A percentile compares a stretch with the other conserved stretches of the same genome.
Evolutionary conservation across 2,797 vertebrate species (phyloP).

Genomic region (Sebastes minor): DNA sequence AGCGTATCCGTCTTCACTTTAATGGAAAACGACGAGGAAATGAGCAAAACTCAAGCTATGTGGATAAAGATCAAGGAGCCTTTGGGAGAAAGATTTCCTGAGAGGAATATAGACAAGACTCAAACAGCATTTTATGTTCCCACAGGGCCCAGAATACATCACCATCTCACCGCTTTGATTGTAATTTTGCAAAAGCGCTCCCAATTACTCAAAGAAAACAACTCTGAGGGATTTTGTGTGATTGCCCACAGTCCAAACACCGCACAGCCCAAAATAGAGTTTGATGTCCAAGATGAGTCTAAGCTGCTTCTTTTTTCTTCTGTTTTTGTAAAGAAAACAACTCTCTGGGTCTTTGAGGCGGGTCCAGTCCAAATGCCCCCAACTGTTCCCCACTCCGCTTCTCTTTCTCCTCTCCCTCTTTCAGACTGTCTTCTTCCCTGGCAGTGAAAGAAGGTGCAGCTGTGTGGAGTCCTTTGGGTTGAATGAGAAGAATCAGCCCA

Average conservation of each 20-base stretch:
- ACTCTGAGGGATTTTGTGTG: slow-evolving; percentile 46
- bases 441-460: slow-evolving; percentile 76
- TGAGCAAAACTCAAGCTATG: slow-evolving; percentile 70
- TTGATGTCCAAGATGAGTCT: slow-evolving; percentile 57
- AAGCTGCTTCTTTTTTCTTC: slow-evolving; percentile 27
- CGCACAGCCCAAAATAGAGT: slow-evolving; percentile 43
- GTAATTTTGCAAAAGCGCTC: slow-evolving; percentile 64
- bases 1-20: slow-evolving; percentile 52
- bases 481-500: slow-evolving; percentile 78
- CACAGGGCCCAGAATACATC: slow-evolving; percentile 50
- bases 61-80: slow-evolving; percentile 66
- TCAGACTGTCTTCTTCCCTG: slow-evolving; percentile 64
- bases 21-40: slow-evolving; percentile 74
- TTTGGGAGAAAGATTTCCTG: slow-evolving; percentile 56
- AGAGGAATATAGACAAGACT: slow-evolving; percentile 36
- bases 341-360: slow-evolving; percentile 57
- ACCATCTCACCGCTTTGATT: slow-evolving; percentile 59
- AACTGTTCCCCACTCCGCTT: slow-evolving; percentile 55
- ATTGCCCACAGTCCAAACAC: slow-evolving; percentile 55
- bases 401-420: slow-evolving; percentile 57
- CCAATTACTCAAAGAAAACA: slow-evolving; percentile 55
- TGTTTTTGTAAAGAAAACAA: slow-evolving; percentile 49
- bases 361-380: slow-evolving; percentile 66
- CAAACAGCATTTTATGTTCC: slow-evolving; percentile 52
- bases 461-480: slow-evolving; percentile 73